Evolutionary conservation across 2,888 invertebrate genomes (phyloP), one percentile per base, ranked within the genome.

Genomic region (Mythimna impura): DNA sequence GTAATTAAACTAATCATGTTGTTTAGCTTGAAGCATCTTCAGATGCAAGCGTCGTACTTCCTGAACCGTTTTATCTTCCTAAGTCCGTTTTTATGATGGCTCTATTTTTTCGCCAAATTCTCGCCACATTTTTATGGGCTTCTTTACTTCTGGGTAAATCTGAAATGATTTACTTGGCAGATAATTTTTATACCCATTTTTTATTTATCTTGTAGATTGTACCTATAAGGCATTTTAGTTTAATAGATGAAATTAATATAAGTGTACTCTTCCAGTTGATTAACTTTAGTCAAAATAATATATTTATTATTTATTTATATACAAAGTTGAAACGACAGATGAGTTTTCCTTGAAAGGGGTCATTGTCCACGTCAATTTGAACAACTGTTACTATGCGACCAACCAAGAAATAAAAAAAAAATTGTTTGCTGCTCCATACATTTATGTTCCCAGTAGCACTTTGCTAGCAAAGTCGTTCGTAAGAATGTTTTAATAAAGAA

Each of bases 21-120:
- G 54, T 34, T 54, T 25, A 3, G 17, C 20, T 67, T 25, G 1
- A 12, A 17, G 14, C 34, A 4, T 43, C 43, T 43, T 43, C 14
- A 43, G 43, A 43, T 43, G 43, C 47, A 17, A 30, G 34, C 8
- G 17, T 36, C 5, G 9, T 2, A 25, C 12, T 76, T 73, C 50
- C 47, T 43, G 40, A 67, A 66, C 25, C 10, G 47, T 47, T 17
- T 47, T 47, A 20, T 47, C 47, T 47, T 47, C 47, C 47, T 17
- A 6, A 43, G 3, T 57, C 7, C 5, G 0, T 36, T 36, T 54
- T 52, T 52, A 54, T 40, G 14, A n/a, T 52, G 65, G n/a, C 30
- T 63, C 60, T 17, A 25, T 14, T 25, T 78, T 43, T 61, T 40
- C 61, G 54, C 30, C 54, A 30, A 47, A 61, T 54, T 47, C 54